Conservation (phyloP, 2,113 vertebrate genomes). For the Semicossyphus pulcher region DNA sequence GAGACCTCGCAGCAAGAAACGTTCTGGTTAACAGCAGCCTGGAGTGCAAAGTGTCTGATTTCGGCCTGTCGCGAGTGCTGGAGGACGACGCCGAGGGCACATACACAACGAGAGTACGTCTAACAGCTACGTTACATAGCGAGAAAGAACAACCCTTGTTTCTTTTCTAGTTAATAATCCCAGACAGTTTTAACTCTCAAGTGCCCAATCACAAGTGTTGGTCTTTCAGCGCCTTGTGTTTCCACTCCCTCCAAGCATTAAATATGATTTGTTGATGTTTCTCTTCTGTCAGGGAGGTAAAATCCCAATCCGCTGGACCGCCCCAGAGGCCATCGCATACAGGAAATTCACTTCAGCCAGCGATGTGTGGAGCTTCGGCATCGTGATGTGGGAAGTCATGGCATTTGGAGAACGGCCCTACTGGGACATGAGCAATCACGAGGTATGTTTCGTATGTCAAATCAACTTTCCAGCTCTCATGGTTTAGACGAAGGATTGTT, state of each 20-base stretch:
- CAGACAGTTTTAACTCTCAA: slow-evolving; percentile 36
- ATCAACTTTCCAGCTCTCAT: neutral
- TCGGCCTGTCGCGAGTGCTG: slow-evolving; percentile 92
- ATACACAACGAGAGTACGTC: slow-evolving; percentile 95
- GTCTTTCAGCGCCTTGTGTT: slow-evolving; percentile 51
- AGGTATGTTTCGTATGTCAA: slow-evolving; percentile 72
- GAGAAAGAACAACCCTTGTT: neutral
- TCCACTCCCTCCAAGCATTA: slow-evolving; percentile 47
- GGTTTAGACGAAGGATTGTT: slow-evolving; percentile 47
- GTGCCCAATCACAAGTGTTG: slow-evolving; percentile 28
- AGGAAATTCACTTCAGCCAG: slow-evolving; percentile 98
- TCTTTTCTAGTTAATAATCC: slow-evolving; percentile 12
- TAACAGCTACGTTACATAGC: slow-evolving; percentile 1
- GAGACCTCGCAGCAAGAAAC: slow-evolving; percentile 95
- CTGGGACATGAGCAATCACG: slow-evolving; percentile 97
- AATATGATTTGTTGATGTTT: slow-evolving; percentile 56
- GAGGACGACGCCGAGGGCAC: slow-evolving; percentile 96
- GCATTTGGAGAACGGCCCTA: slow-evolving; percentile 95
- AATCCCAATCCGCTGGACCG: slow-evolving; percentile 98
- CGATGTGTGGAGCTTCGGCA: slow-evolving; percentile 97
- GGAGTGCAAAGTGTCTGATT: slow-evolving; percentile 98
- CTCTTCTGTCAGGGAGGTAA: slow-evolving; percentile 89
- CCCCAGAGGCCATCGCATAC: slow-evolving; percentile 95
- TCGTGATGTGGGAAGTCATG: slow-evolving; percentile 99
- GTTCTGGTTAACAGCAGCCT: slow-evolving; percentile 93